phyloP scores from a whole-genome alignment of 2,797 vertebrate species.

The Lepilemur ruficaudatus region DNA sequence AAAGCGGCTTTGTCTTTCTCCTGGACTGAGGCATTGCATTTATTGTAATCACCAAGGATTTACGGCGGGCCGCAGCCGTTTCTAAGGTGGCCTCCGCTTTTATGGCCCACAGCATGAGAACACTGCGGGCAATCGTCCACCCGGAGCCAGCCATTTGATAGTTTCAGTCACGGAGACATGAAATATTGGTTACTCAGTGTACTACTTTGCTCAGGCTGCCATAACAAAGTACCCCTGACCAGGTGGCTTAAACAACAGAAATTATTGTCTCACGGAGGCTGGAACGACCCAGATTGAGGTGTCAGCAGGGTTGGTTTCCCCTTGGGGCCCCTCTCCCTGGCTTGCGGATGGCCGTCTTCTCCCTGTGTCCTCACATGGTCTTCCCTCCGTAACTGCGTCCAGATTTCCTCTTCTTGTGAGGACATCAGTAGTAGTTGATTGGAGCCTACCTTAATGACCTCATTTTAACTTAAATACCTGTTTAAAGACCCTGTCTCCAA shows the following conservation, averaged over 20 bases:
- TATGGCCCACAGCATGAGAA: background rate
- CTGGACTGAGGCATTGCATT: background rate
- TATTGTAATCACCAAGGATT: background rate
- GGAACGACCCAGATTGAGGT: background rate
- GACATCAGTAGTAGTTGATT: background rate
- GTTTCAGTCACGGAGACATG: background rate
- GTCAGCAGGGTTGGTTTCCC: background rate
- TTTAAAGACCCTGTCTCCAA: background rate
- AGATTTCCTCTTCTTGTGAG: background rate
- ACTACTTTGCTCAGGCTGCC: background rate
- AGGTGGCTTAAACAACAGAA: background rate
- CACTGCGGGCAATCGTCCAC: background rate
- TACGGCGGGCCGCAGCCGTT: background rate
- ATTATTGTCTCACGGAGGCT: background rate
- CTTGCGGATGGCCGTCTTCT: background rate
- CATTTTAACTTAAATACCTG: background rate
- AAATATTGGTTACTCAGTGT: background rate
- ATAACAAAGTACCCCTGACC: background rate
- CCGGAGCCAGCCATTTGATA: background rate
- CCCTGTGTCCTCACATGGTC: background rate
- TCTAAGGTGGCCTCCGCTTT: background rate
- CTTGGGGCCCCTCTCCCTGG: background rate
- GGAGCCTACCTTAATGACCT: background rate
- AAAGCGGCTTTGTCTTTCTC: conserved; percentile 49
- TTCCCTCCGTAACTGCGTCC: background rate